Base-by-base conservation (phyloP, 2,888 invertebrate genomes). In the Formica aserva region DNA sequence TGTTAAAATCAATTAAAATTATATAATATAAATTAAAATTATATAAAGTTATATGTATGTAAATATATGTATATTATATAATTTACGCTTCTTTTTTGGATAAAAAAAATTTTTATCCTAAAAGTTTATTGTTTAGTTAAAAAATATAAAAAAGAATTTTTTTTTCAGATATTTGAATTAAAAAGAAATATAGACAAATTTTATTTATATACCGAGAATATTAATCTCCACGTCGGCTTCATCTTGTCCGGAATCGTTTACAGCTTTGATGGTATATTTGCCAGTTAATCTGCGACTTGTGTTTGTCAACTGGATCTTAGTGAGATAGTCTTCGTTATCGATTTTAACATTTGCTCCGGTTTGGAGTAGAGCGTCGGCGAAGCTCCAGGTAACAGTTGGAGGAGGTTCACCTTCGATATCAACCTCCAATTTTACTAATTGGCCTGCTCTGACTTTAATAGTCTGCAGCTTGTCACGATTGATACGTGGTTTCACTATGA, bases 361-460 rank as follows among this genome's bases (percentile, higher is more conserved):
- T 92, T 97, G 97, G 82, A 98, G 95, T 86, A 96, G 96, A 95
- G 96, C 95, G 89, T 96, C 96, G 67, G 96, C 96, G 91, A 97
- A 96, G 86, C 96, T 96, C 98, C 98, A 98, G 8, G 97, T 97
- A 91, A 98, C 96, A 88, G 97, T 97, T 95, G 99, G 99, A 92
- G 98, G 97, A 72, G 99, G 99, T 95, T 99, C 99, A 94, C 99
- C 99, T 94, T 98, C 97, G 90, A 99, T 98, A 94, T 99, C 98
- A 3, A 99, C 98, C 94, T 99, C 98, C 92, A 99, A 96, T 92
- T 98, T 98, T 91, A 99, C 97, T 13, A 97, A 96, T 93, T 98
- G 97, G 0, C 99, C 99, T 32, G 98, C 98, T 91, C 99, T 97
- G 4, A 99, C 97, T 93, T 98, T 97, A 0, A 98, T 96, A 1